Percentiles rank a stretch among this genome's conserved stretches.
These are phyloP conservation scores for Ophioninae sp. DNA, from an alignment of 2,888 invertebrate genomes.

Conservation along the genomic window DNA sequence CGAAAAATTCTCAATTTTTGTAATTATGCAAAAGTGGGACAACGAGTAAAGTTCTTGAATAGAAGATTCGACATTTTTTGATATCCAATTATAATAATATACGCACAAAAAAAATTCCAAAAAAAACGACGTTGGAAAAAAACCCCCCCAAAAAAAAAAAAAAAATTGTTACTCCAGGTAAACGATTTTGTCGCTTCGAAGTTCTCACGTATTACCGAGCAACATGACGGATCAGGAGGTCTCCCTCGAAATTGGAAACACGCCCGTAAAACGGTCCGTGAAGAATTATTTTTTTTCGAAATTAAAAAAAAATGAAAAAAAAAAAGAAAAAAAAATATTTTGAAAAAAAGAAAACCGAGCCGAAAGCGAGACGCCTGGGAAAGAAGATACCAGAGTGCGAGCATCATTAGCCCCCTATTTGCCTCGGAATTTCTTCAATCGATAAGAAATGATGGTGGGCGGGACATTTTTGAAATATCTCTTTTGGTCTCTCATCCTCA, in stretches of 20 bases:
- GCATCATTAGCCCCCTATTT: conserved; percentile 37
- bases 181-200: conserved; percentile 62
- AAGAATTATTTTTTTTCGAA: conserved; percentile 11
- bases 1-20: neutral
- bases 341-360: conserved; percentile 10
- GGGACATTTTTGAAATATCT: conserved; percentile 35
- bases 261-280: neutral
- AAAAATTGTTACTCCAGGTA: conserved; percentile 27
- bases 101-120: neutral
- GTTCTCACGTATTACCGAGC: conserved; percentile 66
- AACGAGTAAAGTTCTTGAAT: too few relatives aligned
- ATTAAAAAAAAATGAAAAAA: conserved; percentile 35
- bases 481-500: conserved; percentile 53
- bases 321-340: neutral
- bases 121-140: conserved; percentile 18
- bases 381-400: conserved; percentile 14
- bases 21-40: too few relatives aligned
- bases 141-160: conserved; percentile 38
- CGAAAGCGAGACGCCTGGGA: neutral
- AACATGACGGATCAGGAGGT: conserved; percentile 67
- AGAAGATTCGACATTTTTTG: too few relatives aligned
- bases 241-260: conserved; percentile 54
- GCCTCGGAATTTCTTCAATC: conserved; percentile 24
- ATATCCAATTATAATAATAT: too few relatives aligned
- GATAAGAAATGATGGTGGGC: conserved; percentile 19